Percentiles rank a stretch among this genome's conserved stretches.
Evolutionary conservation across 2,888 invertebrate genomes (phyloP).

Genomic region (Hypolimnas misippus): DNA sequence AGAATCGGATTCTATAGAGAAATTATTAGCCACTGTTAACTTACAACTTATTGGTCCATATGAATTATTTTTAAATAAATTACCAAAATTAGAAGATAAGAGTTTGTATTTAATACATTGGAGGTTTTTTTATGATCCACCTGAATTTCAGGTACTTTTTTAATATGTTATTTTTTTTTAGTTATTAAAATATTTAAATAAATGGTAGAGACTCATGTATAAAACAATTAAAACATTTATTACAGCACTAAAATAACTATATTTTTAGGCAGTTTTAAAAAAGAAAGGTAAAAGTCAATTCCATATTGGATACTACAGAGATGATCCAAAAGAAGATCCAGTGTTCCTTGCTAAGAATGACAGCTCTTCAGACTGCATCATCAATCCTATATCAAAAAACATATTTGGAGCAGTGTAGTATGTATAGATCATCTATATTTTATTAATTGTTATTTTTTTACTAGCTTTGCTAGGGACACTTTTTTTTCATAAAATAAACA

Average conservation of each 20-base stretch:
- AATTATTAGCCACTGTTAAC: constrained; percentile 86
- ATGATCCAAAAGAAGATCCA: constrained; percentile 89
- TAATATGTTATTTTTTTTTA: not conserved
- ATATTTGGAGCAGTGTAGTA: constrained; percentile 92
- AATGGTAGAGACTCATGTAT: no score
- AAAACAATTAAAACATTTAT: constrained; percentile 17
- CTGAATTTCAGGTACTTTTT: constrained; percentile 92
- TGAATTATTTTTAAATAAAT: constrained; percentile 89
- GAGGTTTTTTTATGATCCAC: constrained; percentile 97
- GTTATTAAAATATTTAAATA: no score
- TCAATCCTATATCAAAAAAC: constrained; percentile 90
- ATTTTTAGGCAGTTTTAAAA: constrained; percentile 87
- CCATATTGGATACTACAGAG: constrained; percentile 96
- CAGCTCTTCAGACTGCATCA: constrained; percentile 86
- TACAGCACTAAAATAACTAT: no score
- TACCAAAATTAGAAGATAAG: constrained; percentile 82
- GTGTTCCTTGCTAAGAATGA: constrained; percentile 91
- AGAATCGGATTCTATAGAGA: constrained; percentile 78
- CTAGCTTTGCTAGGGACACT: no score
- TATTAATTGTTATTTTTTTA: not conserved
- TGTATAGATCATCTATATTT: constrained; percentile 52
- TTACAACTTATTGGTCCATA: constrained; percentile 93
- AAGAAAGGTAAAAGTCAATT: constrained; percentile 87
- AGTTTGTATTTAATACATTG: constrained; percentile 91
- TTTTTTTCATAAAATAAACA: not conserved